These are phyloP conservation scores for Patiria pectinifera DNA, from an alignment of 53 echinoderm and acorn worm species.

Conservation along the genomic window DNA sequence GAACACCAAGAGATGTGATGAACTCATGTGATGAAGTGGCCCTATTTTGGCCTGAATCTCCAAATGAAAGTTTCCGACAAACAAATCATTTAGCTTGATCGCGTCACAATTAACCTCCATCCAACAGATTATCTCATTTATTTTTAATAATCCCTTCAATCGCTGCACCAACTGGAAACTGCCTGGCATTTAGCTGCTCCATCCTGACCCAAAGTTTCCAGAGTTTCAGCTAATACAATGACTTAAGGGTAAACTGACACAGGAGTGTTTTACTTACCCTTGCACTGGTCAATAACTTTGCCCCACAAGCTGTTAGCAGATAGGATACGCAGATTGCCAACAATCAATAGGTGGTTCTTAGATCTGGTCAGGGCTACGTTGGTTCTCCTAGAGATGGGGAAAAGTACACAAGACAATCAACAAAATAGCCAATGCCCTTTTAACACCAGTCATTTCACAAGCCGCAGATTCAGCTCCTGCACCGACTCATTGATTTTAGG, in stretches of 20 bases:
- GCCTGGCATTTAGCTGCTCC: neutral
- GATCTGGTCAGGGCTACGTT: constrained; percentile 96
- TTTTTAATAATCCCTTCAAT: no score
- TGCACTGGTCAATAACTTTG: constrained; percentile 79
- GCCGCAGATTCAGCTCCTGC: neutral
- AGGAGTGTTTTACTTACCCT: constrained; percentile 56
- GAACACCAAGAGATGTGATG: no score
- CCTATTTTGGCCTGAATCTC: no score
- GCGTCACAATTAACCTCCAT: neutral
- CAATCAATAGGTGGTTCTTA: constrained; percentile 91
- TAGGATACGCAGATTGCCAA: constrained; percentile 88
- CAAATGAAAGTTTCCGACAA: no score
- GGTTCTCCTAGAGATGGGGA: constrained; percentile 71
- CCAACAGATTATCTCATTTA: no score
- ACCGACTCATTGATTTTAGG: no score
- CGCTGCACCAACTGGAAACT: neutral
- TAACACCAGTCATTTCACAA: neutral
- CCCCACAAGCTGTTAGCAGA: constrained; percentile 86
- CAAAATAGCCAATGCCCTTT: neutral
- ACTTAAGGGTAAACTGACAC: no score
- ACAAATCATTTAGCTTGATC: no score
- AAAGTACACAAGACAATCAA: neutral
- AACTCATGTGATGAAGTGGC: no score
- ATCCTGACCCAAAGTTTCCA: no score
- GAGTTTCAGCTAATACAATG: no score